Base-by-base conservation (phyloP, 2,797 vertebrate genomes). In the Leptodactylus fallax region DNA sequence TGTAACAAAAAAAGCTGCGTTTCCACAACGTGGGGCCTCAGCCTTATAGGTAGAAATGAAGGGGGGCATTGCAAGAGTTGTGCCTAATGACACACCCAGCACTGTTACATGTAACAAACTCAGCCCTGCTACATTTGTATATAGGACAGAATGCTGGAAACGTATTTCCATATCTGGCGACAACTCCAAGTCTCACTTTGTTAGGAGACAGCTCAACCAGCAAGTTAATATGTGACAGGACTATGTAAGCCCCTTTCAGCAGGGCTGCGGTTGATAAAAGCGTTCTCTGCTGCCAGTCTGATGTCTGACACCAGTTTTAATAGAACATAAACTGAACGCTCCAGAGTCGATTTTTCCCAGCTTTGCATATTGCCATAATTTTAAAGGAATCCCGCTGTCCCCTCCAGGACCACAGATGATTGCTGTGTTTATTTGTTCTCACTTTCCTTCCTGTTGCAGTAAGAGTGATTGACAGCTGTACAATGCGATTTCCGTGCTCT, bases 401-500 rank as follows among this genome's bases (percentile, higher is more conserved):
- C 80, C 85, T 83, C 79, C 79, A 83, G 85, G 72, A 89, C 51
- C 72, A 61, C 79, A 79, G 79, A 89, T 89, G 85, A 89, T 89
- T 89, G 87, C 87, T 56, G 11, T 88, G 87, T 89, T 89, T 86
- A 86, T 89, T 86, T 89, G 86, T 69, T 83, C 79, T 78, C 51
- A 71, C 84, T 82, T 83, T 71, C 84, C 71, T 89, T 89, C 88
- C 88, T 89, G 88, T 83, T 72, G 85, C 84, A 60, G 79, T 86
- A 53, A 78, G 72, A 69, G 71, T 89, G 84, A 89, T 55, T 89
- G 88, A 81, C 88, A 89, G 84, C 88, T 89, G 84, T 58, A 83
- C 79, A 10, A 83, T 86, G 74, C 60, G 58, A 89, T 89, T 89
- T 89, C 88, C 80, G 61, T 45, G 47, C 79, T 71, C 53, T n/a